phyloP scores from a whole-genome alignment of 2,888 invertebrate species.

The Melanostoma mellinum region DNA sequence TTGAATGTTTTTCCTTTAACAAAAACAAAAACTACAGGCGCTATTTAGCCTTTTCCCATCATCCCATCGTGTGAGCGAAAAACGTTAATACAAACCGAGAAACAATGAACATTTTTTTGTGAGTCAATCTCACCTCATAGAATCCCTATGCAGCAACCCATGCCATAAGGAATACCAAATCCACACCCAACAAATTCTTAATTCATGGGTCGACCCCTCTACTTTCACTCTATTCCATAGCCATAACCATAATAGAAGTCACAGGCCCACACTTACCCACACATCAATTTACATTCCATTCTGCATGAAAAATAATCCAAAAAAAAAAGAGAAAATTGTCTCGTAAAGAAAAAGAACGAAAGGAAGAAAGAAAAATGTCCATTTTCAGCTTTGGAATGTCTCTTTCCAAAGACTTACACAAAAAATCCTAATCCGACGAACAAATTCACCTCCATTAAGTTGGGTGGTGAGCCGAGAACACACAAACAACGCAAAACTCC shows the following conservation, averaged over 20 bases:
- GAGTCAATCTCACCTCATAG: no score
- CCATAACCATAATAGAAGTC: constrained; percentile 49
- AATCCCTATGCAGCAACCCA: not conserved
- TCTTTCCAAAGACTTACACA: constrained; percentile 33
- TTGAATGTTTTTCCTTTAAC: no score
- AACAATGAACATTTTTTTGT: no score
- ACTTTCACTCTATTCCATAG: not conserved
- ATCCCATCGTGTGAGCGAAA: not conserved
- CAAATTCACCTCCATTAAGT: constrained; percentile 71
- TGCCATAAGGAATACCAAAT: constrained; percentile 36
- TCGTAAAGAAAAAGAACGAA: constrained; percentile 44
- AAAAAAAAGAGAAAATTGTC: constrained; percentile 47
- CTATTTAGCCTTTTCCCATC: no score
- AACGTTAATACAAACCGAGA: constrained; percentile 1
- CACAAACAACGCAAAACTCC: constrained; percentile 13
- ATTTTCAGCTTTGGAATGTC: constrained; percentile 61
- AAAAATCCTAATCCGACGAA: constrained; percentile 66
- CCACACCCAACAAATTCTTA: constrained; percentile 41
- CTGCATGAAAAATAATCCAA: constrained; percentile 62
- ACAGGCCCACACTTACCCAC: constrained; percentile 47
- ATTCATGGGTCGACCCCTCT: constrained; percentile 47
- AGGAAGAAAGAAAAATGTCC: constrained; percentile 43
- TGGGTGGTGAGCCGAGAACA: constrained; percentile 53
- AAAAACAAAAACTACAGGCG: no score
- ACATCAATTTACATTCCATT: constrained; percentile 73